Percentiles rank a stretch among this genome's conserved stretches.
phyloP scores from a whole-genome alignment of 2,888 invertebrate species.

The Deroplatys truncata region DNA sequence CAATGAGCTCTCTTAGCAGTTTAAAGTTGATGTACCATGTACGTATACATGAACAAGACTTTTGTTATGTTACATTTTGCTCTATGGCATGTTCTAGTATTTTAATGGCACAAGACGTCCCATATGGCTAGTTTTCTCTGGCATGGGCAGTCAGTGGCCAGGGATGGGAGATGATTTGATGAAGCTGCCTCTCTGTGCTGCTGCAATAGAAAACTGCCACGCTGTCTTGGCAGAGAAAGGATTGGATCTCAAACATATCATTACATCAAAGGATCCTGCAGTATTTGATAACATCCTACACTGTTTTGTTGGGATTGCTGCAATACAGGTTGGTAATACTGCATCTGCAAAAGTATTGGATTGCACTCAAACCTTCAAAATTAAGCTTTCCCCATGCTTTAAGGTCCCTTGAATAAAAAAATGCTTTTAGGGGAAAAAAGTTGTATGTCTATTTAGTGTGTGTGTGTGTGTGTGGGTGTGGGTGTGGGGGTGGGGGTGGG shows the following conservation, averaged over 20 bases:
- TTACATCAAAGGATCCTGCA: constrained; percentile 56
- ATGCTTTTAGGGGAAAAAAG: too few relatives aligned
- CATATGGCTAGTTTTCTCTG: constrained; percentile 66
- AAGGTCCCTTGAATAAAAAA: too few relatives aligned
- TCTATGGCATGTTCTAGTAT: not conserved
- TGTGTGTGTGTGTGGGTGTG: too few relatives aligned
- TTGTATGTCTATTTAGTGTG: too few relatives aligned
- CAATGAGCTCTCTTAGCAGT: too few relatives aligned
- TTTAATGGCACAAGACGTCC: constrained; percentile 40
- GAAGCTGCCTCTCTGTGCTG: constrained; percentile 61
- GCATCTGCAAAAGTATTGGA: too few relatives aligned
- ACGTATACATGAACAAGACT: too few relatives aligned
- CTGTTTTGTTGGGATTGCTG: constrained; percentile 70
- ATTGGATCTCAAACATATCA: constrained; percentile 58
- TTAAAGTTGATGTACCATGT: too few relatives aligned
- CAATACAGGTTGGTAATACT: constrained; percentile 43
- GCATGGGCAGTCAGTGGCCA: constrained; percentile 73
- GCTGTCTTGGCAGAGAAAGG: constrained; percentile 56
- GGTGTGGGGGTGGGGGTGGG: too few relatives aligned
- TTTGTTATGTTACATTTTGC: too few relatives aligned
- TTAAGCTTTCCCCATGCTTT: too few relatives aligned
- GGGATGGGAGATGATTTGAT: constrained; percentile 66
- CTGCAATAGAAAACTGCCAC: constrained; percentile 57
- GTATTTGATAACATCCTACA: constrained; percentile 63
- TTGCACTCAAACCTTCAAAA: too few relatives aligned